phyloP scores from a whole-genome alignment of 2,797 vertebrate species.

The Bucorvus abyssinicus region DNA sequence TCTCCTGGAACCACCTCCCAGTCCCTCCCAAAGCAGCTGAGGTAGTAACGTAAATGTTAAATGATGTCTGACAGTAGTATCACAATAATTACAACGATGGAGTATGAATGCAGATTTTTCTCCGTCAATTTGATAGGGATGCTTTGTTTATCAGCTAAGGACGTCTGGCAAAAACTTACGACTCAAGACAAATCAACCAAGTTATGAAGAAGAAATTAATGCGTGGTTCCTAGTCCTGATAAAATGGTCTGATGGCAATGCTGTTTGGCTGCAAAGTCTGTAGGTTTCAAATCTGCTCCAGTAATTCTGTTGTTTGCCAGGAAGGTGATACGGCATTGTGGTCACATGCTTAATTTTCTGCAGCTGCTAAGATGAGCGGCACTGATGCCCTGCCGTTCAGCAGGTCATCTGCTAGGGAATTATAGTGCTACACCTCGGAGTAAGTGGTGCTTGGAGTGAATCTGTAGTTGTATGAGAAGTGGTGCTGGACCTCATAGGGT shows the following conservation, averaged over 20 bases:
- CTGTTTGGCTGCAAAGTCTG: background rate
- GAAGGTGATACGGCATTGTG: background rate
- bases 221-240: background rate
- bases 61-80: background rate
- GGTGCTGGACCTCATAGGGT: background rate
- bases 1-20: background rate
- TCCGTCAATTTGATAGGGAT: background rate
- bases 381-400: background rate
- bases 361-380: background rate
- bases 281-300: background rate
- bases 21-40: background rate
- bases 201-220: background rate
- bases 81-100: accelerated
- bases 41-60: background rate
- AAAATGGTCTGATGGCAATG: background rate
- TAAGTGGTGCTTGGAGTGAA: background rate
- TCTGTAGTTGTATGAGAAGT: background rate
- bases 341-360: background rate
- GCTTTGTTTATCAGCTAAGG: background rate
- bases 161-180: background rate
- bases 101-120: background rate
- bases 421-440: background rate
- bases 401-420: background rate
- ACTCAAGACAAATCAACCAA: background rate
- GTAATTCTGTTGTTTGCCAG: background rate